A percentile compares a stretch with the other conserved stretches of the same genome.
phyloP scores from a whole-genome alignment of 1,140 invertebrate genomes.

The Andrena cerasifolii region DNA sequence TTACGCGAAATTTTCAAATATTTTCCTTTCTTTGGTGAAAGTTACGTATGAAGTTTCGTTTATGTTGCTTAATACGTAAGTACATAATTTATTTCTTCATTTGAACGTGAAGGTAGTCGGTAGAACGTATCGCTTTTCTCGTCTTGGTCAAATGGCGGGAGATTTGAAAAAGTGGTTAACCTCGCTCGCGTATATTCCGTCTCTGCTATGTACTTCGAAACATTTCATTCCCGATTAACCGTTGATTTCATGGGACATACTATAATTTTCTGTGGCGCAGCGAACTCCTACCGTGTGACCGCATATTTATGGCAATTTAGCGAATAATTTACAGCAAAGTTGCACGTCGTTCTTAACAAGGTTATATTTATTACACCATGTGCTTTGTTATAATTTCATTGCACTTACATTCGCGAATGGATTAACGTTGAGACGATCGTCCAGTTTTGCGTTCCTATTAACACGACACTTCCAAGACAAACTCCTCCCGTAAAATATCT shows the following conservation, averaged over 20 bases:
- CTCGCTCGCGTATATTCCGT: too few relatives aligned
- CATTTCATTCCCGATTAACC: neutral
- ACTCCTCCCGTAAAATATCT: neutral
- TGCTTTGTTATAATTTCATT: neutral
- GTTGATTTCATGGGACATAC: neutral
- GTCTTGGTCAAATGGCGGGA: neutral
- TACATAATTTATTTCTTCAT: neutral
- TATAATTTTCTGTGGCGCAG: neutral
- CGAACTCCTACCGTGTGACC: neutral
- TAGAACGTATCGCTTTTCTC: too few relatives aligned
- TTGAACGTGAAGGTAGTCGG: neutral
- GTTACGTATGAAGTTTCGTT: neutral
- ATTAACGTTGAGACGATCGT: neutral
- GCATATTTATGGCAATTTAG: neutral
- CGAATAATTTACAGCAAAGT: constrained; percentile 3
- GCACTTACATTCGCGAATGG: neutral
- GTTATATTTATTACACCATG: neutral
- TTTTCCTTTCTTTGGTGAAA: too few relatives aligned
- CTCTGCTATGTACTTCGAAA: neutral
- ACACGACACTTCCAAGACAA: constrained; percentile 3
- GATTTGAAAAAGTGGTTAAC: neutral
- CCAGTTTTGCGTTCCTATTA: neutral
- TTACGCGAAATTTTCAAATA: neutral
- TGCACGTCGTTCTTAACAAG: neutral
- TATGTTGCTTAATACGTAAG: neutral